These are phyloP conservation scores for Corythaeola cristata DNA, from an alignment of 2,113 vertebrate species.

Conservation along the genomic window DNA sequence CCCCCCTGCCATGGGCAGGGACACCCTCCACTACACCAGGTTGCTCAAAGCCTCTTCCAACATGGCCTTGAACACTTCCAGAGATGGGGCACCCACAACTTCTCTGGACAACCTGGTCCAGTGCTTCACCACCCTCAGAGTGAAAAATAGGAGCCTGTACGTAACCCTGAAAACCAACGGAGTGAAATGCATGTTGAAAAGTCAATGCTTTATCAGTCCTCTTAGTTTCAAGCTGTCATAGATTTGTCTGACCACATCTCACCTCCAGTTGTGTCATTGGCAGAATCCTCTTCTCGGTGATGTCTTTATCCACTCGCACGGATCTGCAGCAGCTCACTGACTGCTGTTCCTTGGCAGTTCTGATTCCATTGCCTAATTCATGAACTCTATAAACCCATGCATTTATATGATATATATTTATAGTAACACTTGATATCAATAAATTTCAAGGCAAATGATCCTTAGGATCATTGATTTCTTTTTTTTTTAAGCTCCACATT, in stretches of 20 bases:
- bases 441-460: not conserved
- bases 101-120: no score
- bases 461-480: not conserved
- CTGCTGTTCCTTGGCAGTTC: not conserved
- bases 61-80: no score
- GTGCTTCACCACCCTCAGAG: no score
- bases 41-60: no score
- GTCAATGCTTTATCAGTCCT: not conserved
- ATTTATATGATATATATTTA: not conserved
- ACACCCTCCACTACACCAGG: no score
- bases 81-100: no score
- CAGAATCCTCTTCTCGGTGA: not conserved
- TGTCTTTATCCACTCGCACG: accelerated
- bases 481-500: not conserved
- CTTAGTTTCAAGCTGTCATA: no score
- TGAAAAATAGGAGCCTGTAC: no score
- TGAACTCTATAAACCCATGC: not conserved
- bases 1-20: no score
- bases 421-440: not conserved
- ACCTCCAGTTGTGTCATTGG: accelerated
- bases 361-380: not conserved
- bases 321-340: not conserved
- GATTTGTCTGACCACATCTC: not conserved
- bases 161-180: not conserved
- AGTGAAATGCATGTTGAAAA: not conserved